Evolutionary conservation across 1,140 invertebrate genomes (phyloP), one percentile per base, ranked within the genome.

Genomic region (Zophobas morio): DNA sequence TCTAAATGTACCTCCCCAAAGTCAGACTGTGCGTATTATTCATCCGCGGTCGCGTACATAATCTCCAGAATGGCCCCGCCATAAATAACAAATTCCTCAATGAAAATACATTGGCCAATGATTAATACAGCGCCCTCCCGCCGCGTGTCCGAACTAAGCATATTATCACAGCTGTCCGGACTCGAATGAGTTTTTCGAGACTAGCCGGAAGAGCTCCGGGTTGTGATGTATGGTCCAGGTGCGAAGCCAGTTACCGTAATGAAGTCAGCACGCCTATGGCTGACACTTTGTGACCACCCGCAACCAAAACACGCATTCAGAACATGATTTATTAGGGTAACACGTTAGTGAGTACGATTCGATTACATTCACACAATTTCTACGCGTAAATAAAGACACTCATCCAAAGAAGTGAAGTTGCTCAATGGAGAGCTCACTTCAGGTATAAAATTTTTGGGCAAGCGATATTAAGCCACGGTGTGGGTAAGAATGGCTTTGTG

Each of bases 181-280:
- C 75, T 70, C 78, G 70, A 74, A 72, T 74, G 72, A 66, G 54
- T 60, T 42, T 57, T 20, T 20, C 20, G 20, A 33, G 49, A 60
- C 33, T 46, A 54, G 63, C 78, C 78, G 78, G 78, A 80, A 80
- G 78, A 73, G 74, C 76, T 70, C 46, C 49, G 53, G 54, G 56
- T 51, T 76, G 57, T 81, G 80, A 81, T 81, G 70, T 81, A 81
- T 79, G 74, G 76, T 39, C 80, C 80, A 81, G 80, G 80, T 81
- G 80, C 76, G 76, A 74, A 57, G 71, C 53, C 66, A 75, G 78
- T 81, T 78, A 78, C 74, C 35, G 80, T 81, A 81, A 81, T 81
- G 78, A 81, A 81, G 80, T 81, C 78, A 81, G 78, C 80, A 79
- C 78, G 74, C 80, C 80, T 81, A 81, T 77, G 60, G 57, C 78